phyloP scores from a whole-genome alignment of 2,888 invertebrate genomes.

The Nasonovia ribisnigri region DNA sequence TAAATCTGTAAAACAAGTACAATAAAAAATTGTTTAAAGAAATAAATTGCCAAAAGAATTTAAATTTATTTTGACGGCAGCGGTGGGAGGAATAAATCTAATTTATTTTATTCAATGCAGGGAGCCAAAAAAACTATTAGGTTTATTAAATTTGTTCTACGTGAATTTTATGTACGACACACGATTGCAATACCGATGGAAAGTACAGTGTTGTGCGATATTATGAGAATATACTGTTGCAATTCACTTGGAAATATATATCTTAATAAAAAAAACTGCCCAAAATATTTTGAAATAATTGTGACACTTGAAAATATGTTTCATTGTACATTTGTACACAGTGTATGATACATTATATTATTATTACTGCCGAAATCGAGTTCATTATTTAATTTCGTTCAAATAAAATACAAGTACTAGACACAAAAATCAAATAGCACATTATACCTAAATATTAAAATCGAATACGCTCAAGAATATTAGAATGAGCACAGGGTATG shows the following conservation, averaged over 20 bases:
- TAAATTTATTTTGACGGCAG: neutral
- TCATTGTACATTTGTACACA: neutral
- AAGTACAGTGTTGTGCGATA: neutral
- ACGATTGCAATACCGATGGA: neutral
- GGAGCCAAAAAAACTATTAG: conserved; percentile 14
- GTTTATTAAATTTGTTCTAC: conserved; percentile 4
- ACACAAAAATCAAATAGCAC: neutral
- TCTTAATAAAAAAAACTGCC: neutral
- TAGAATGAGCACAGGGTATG: too few relatives aligned
- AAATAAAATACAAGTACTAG: neutral
- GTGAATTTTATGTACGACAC: neutral
- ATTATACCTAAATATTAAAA: too few relatives aligned
- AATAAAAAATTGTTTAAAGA: neutral
- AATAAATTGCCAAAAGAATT: neutral
- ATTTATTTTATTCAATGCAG: neutral
- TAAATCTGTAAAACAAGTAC: neutral
- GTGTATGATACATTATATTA: neutral
- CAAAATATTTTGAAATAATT: neutral
- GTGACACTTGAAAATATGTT: neutral
- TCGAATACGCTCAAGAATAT: neutral
- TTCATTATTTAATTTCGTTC: neutral
- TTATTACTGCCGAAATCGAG: neutral
- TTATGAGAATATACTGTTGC: neutral
- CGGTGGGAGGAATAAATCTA: neutral
- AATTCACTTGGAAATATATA: neutral